Percentiles rank a stretch among this genome's conserved stretches.
Evolutionary conservation across 2,888 invertebrate genomes (phyloP).

Genomic region (Piscicola geometra): DNA sequence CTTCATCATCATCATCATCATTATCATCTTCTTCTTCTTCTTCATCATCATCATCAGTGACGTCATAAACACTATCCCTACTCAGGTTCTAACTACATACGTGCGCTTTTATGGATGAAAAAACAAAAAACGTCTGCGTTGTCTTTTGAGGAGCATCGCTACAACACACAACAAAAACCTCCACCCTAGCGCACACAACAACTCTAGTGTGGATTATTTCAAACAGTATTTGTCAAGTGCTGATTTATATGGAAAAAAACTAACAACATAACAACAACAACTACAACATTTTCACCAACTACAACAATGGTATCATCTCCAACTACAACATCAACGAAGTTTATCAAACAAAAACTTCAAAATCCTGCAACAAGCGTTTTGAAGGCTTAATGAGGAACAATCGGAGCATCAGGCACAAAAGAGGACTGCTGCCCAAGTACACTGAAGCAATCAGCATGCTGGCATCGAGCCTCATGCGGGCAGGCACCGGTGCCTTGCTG

Average conservation of each 20-base stretch:
- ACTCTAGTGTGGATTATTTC: not conserved
- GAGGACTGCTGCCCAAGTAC: slow-evolving; percentile 8
- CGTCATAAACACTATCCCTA: no score
- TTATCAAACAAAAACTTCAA: not conserved
- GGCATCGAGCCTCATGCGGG: not conserved
- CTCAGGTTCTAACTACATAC: no score
- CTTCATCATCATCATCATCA: not conserved
- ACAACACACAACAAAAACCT: not conserved
- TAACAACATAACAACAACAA: no score
- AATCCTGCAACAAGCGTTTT: not conserved
- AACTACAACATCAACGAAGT: no score
- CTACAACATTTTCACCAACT: no score
- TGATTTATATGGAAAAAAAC: no score
- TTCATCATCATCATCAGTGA: not conserved
- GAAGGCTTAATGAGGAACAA: not conserved
- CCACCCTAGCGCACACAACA: not conserved
- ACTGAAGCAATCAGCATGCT: not conserved
- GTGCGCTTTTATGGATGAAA: no score
- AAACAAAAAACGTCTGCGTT: not conserved
- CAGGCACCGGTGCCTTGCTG: not conserved
- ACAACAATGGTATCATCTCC: no score
- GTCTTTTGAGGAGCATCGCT: not conserved
- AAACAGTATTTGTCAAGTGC: not conserved
- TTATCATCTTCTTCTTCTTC: not conserved
- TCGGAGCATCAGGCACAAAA: not conserved